Evolutionary conservation across 2,888 invertebrate genomes (phyloP).

Genomic region (Parnassius apollo): DNA sequence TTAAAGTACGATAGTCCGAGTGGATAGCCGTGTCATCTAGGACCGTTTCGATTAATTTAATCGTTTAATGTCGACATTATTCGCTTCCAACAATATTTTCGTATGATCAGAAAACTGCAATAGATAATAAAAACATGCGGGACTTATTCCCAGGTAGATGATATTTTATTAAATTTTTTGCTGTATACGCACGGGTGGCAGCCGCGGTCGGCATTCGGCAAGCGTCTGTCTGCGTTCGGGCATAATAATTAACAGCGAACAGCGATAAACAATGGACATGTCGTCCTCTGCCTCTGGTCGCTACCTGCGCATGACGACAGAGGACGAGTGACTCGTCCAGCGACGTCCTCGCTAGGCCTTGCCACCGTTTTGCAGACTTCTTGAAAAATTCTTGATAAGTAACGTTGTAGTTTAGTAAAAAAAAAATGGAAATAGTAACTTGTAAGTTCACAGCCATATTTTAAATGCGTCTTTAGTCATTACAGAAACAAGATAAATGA

Average conservation of each 20-base stretch:
- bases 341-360: slow-evolving; percentile 64
- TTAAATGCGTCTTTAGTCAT: too few species aligned
- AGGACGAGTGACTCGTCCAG: slow-evolving; percentile 73
- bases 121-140: slow-evolving; percentile 36
- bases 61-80: slow-evolving; percentile 8
- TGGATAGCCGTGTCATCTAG: slow-evolving; percentile 34
- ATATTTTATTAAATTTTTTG: slow-evolving; percentile 57
- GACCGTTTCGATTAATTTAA: slow-evolving; percentile 13
- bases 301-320: slow-evolving; percentile 77
- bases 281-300: slow-evolving; percentile 72
- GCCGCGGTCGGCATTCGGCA: slow-evolving; percentile 46
- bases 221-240: slow-evolving; percentile 64
- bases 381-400: slow-evolving; percentile 22
- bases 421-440: too few species aligned
- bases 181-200: slow-evolving; percentile 46
- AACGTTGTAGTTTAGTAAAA: too few species aligned
- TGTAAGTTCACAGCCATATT: too few species aligned
- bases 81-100: neutral
- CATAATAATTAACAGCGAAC: slow-evolving; percentile 78
- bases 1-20: slow-evolving; percentile 63
- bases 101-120: slow-evolving; percentile 2
- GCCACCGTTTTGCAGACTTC: slow-evolving; percentile 51
- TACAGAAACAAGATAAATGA: too few species aligned
- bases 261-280: slow-evolving; percentile 78
- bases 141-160: slow-evolving; percentile 53